Percentiles rank a stretch among this genome's conserved stretches.
phyloP scores from a whole-genome alignment of 2,888 invertebrate species.

The Pandemis cinnamomeana region DNA sequence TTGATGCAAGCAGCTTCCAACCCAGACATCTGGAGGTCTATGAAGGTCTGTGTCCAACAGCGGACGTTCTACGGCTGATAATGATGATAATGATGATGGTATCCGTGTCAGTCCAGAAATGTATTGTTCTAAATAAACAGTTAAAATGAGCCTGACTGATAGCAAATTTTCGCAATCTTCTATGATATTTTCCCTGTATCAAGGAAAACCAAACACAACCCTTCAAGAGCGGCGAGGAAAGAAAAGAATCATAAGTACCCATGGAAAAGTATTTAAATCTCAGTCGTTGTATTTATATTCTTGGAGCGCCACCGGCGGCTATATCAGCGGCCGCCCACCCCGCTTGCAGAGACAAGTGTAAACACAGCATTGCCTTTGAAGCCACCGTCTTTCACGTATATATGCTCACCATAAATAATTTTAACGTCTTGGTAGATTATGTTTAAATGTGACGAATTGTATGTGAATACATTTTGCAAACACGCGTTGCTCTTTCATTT shows the following conservation, averaged over 20 bases:
- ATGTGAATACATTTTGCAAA: neutral
- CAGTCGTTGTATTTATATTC: slow-evolving; percentile 76
- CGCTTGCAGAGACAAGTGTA: slow-evolving; percentile 71
- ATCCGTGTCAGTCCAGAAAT: too few species aligned
- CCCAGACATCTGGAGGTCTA: too few species aligned
- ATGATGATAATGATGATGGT: too few species aligned
- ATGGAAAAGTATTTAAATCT: slow-evolving; percentile 77
- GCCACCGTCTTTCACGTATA: slow-evolving; percentile 61
- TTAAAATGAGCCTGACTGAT: neutral
- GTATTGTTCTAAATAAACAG: too few species aligned
- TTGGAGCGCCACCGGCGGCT: slow-evolving; percentile 71
- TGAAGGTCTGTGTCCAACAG: too few species aligned
- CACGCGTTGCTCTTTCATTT: neutral
- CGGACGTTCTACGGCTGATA: too few species aligned
- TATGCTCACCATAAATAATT: slow-evolving; percentile 59
- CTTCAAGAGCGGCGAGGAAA: slow-evolving; percentile 51
- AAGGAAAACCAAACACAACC: slow-evolving; percentile 53
- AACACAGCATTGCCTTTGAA: slow-evolving; percentile 76
- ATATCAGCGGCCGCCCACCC: slow-evolving; percentile 71
- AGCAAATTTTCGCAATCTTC: neutral
- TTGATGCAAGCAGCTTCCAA: too few species aligned
- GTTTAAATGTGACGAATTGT: slow-evolving; percentile 43
- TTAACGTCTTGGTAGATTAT: slow-evolving; percentile 52
- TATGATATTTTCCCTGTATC: slow-evolving; percentile 22
- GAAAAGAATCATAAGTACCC: slow-evolving; percentile 57